Conservation (phyloP, 1,140 invertebrate genomes). For the Monomorium pharaonis region DNA sequence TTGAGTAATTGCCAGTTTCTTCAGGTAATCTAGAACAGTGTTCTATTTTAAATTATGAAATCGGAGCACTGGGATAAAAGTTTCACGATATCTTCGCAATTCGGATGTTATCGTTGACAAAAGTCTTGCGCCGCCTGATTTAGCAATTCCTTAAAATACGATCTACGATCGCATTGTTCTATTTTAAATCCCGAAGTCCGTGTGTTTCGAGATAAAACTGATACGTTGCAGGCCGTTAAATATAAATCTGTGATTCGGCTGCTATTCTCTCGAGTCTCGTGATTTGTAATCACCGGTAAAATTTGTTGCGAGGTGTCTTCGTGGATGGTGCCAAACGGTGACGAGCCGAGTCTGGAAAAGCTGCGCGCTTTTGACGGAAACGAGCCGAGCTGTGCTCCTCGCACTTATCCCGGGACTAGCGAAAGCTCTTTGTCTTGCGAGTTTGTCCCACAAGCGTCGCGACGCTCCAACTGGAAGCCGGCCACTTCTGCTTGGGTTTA, state of each 20-base stretch:
- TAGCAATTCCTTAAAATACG: constrained; percentile 15
- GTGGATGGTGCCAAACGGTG: background rate
- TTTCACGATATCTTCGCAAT: constrained; percentile 6
- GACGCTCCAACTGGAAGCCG: constrained; percentile 81
- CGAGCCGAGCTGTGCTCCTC: background rate
- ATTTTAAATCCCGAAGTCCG: background rate
- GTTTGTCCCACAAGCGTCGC: constrained; percentile 78
- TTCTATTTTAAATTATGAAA: constrained; percentile 47
- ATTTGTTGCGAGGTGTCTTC: background rate
- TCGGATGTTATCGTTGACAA: background rate
- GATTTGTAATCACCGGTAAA: background rate
- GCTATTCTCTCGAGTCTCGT: background rate
- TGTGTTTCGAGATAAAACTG: constrained; percentile 2
- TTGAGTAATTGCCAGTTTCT: background rate
- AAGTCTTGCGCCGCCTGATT: background rate
- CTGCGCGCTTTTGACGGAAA: constrained; percentile 2
- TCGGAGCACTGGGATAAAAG: constrained; percentile 23
- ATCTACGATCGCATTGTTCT: constrained; percentile 2
- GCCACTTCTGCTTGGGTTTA: constrained; percentile 79
- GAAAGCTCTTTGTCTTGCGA: constrained; percentile 47
- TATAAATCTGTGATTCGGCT: background rate
- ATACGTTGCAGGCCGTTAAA: background rate
- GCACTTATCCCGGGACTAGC: constrained; percentile 9
- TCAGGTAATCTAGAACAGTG: constrained; percentile 13
- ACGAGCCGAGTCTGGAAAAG: background rate